Evolutionary conservation across 1,140 invertebrate species (phyloP), one percentile per base, ranked within the genome.

Genomic region (Drosophila takahashii): DNA sequence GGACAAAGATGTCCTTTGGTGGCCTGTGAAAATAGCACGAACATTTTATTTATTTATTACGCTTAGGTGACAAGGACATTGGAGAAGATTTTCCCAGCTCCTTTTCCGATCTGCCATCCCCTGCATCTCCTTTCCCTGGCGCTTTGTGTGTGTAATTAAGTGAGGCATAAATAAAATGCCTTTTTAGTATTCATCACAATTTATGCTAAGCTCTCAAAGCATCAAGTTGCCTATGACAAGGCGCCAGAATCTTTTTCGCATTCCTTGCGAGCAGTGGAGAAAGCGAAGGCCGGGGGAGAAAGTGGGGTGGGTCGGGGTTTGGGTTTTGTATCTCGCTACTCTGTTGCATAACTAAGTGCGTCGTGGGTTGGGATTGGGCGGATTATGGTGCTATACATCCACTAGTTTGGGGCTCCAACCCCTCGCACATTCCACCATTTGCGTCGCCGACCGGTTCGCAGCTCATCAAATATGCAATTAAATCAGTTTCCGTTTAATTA

Each of bases 401-500:
- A 59, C 74, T 71, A 71, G 74, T 77, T 58, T 42, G 53, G 58
- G 48, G 64, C 41, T 4, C 15, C 16, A 16, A 16, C 34, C 22
- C n/a, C 65, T 37, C 47, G 72, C 62, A 73, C 71, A 83, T 59
- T 78, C 80, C 74, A 62, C 80, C 64, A 79, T 79, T 83, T 65
- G 75, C 41, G 75, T 39, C 66, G 64, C 52, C 66, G 64, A 48
- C 74, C 51, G 81, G 78, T 73, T 72, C 83, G 75, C 60, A 83
- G 84, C 90, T 91, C 90, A 91, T 91, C 90, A 91, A 91, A 91
- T 91, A 91, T 91, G 90, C 90, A 91, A 91, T 91, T 91, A 91
- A 91, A 91, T 91, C 90, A 91, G 90, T 91, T 91, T 91, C 90
- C 90, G 90, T 90, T 91, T 91, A 91, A 91, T 91, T 91, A 91